Evolutionary conservation across 2,113 vertebrate genomes (phyloP).

Genomic region (Capra hircus): DNA sequence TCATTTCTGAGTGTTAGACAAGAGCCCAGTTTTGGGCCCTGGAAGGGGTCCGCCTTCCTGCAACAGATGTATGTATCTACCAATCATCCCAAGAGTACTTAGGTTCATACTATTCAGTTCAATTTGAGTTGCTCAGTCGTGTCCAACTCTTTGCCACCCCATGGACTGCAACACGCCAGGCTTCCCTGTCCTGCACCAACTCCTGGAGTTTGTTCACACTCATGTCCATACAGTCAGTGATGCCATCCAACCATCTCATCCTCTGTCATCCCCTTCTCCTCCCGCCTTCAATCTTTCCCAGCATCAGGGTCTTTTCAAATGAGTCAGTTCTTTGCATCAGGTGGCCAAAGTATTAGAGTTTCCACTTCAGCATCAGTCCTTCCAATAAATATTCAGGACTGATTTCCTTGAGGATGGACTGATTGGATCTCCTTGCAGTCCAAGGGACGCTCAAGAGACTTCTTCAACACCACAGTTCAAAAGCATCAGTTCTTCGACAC

Average conservation of each 20-base stretch:
- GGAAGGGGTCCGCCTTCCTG: too few relatives aligned
- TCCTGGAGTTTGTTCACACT: background rate
- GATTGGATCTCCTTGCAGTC: background rate
- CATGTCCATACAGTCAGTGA: background rate
- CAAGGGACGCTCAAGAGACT: background rate
- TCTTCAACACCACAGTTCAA: background rate
- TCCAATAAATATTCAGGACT: background rate
- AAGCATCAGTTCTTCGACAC: accelerated
- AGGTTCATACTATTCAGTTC: background rate
- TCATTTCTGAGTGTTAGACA: too few relatives aligned
- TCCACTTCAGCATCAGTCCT: background rate
- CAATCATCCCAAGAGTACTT: background rate
- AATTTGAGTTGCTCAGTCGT: background rate
- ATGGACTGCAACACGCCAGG: background rate
- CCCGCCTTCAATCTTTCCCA: background rate
- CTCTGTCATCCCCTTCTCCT: background rate
- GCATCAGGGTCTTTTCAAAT: background rate
- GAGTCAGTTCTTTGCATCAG: background rate
- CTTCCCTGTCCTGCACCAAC: background rate
- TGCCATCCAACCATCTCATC: background rate
- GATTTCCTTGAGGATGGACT: background rate
- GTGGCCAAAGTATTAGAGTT: background rate
- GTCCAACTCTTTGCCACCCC: background rate
- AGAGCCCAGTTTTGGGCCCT: too few relatives aligned
- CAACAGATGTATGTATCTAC: background rate